Conservation (phyloP, 2,888 invertebrate species). For the Drosophila tanythrix region DNA sequence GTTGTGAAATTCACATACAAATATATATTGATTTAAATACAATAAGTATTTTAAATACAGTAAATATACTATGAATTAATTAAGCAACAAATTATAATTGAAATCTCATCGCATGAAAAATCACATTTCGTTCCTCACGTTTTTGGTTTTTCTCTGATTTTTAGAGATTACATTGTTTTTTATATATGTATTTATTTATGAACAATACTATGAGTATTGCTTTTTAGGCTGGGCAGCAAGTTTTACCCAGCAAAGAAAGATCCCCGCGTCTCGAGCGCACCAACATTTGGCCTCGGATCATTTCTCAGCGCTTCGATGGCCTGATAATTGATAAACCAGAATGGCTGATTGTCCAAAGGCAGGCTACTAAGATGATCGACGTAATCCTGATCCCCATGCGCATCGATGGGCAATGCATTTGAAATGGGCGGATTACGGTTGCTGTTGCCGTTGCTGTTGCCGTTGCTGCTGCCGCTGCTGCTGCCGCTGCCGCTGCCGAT, state of each 20-base stretch:
- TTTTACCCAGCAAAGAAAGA: conserved; percentile 72
- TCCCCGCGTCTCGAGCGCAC: conserved; percentile 64
- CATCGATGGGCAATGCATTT: conserved; percentile 87
- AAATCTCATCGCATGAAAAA: conserved; percentile 16
- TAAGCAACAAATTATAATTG: conserved; percentile 15
- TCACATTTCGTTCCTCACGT: conserved; percentile 30
- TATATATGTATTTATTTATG: not conserved
- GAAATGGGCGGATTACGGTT: conserved; percentile 2
- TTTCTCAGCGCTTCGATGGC: conserved; percentile 87
- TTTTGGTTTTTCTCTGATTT: conserved; percentile 28
- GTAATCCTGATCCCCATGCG: conserved; percentile 87
- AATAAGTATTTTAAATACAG: not conserved
- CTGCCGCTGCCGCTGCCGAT: not conserved
- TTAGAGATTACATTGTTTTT: conserved; percentile 14
- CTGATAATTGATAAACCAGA: conserved; percentile 90
- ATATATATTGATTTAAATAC: conserved; percentile 13
- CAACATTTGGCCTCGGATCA: conserved; percentile 63
- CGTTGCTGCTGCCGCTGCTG: not conserved
- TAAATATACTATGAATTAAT: conserved; percentile 8
- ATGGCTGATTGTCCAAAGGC: conserved; percentile 89
- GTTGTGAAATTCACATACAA: conserved; percentile 7
- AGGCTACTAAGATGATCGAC: conserved; percentile 88
- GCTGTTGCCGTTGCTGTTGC: not conserved
- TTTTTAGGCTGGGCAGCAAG: not conserved
- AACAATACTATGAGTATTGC: conserved; percentile 1